A percentile compares a stretch with the other conserved stretches of the same genome.
These are phyloP conservation scores for Macaca mulatta DNA, from an alignment of 2,113 vertebrate genomes.

Conservation along the genomic window DNA sequence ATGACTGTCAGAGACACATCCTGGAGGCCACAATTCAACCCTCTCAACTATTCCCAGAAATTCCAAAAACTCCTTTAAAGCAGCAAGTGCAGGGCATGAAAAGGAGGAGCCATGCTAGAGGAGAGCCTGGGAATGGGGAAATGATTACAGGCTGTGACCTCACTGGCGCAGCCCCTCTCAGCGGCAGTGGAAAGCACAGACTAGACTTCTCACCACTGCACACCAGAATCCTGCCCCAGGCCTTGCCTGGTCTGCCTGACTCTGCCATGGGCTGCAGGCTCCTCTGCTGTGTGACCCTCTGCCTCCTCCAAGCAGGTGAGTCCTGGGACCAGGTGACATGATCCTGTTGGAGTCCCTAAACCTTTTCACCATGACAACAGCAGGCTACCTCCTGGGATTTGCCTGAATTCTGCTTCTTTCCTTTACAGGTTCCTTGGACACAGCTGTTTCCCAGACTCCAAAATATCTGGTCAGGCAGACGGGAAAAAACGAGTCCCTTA, in stretches of 20 bases:
- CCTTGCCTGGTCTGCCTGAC: too few relatives aligned
- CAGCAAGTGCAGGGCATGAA: too few relatives aligned
- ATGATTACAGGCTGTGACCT: not conserved
- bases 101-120: not conserved
- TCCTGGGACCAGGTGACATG: accelerated
- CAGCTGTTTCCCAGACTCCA: conserved; percentile 19
- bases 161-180: not conserved
- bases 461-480: not conserved
- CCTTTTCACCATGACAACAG: accelerated
- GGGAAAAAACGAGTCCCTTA: not conserved
- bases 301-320: conserved; percentile 52
- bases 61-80: too few relatives aligned
- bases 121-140: not conserved
- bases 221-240: too few relatives aligned
- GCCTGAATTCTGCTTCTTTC: not conserved
- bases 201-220: not conserved
- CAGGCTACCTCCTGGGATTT: not conserved
- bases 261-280: too few relatives aligned
- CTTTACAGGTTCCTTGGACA: not conserved
- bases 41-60: not conserved
- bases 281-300: too few relatives aligned
- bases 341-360: not conserved
- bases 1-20: not conserved
- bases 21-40: not conserved
- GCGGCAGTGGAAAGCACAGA: accelerated